Evolutionary conservation across 1,140 invertebrate species (phyloP), one percentile per base, ranked within the genome.

Genomic region (Diplogasteroides magnus): DNA sequence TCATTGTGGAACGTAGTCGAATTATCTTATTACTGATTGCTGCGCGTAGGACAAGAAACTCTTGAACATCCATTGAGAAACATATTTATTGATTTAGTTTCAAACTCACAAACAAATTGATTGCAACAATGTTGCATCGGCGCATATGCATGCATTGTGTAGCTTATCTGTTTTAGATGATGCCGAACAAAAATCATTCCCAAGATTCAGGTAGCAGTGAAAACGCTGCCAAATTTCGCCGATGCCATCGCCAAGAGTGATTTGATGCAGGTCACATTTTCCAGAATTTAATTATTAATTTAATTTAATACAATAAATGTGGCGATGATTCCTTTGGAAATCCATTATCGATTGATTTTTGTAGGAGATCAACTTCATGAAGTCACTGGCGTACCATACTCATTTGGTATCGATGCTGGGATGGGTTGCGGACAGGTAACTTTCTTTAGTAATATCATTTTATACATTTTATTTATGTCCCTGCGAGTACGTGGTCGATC

Each of bases 361-460:
- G 23, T 55, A 76, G 71, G 77, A 78, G 67, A 78, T 78, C 29
- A 74, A 74, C 70, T 78, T 78, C 66, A 78, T 78, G 77, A 78
- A 78, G 61, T 77, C 68, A n/a, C 71, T 75, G 27, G 64, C 67
- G 15, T 78, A 75, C 65, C 77, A 78, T 69, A 72, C 66, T 1
- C 77, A 78, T 66, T 64, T 78, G 23, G 77, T 78, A n/a, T 73
- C 67, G 14, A 76, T 78, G 77, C 58, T 78, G 27, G 77, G 77
- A 6, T 78, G 72, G 62, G 77, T 78, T 1, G 56, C 72, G 6
- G 77, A 78, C 58, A 55, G 64, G 11, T 48, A 11, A 6, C 6
- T 48, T 48, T 6, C 37, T 48, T 11, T n/a, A n/a, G n/a, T n/a
- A n/a, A n/a, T n/a, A n/a, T n/a, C n/a, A n/a, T n/a, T n/a, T n/a